Percentiles rank a stretch among this genome's conserved stretches.
These are phyloP conservation scores for Anguilla anguilla DNA, from an alignment of 2,797 vertebrate genomes.

Conservation along the genomic window DNA sequence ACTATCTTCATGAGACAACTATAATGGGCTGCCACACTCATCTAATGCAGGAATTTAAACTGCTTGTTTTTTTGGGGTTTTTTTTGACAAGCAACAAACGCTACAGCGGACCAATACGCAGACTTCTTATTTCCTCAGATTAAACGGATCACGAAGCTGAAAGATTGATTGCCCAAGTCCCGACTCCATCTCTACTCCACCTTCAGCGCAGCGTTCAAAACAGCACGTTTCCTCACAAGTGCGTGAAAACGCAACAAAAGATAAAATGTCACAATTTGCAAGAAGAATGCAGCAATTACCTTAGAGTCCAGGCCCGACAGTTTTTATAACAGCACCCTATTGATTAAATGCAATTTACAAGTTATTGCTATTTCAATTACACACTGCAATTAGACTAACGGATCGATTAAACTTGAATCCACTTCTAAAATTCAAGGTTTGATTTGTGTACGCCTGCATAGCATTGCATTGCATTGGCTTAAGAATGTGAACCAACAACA, in stretches of 20 bases:
- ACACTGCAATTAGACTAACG: neutral
- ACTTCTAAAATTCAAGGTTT: neutral
- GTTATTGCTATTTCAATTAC: constrained; percentile 15
- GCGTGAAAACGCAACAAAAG: neutral
- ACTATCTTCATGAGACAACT: neutral
- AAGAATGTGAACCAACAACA: neutral
- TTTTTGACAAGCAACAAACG: neutral
- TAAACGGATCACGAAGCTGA: neutral
- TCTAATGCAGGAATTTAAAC: neutral
- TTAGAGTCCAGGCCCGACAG: neutral
- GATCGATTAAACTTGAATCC: neutral
- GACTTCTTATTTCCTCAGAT: neutral
- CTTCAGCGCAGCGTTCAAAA: neutral
- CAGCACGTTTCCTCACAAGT: neutral
- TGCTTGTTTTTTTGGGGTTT: neutral
- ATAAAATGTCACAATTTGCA: neutral
- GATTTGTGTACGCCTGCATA: neutral
- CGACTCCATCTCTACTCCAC: neutral
- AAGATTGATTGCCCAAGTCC: neutral
- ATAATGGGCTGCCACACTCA: neutral
- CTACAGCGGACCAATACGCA: neutral
- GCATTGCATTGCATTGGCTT: neutral
- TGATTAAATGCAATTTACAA: constrained; percentile 19
- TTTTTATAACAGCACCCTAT: neutral
- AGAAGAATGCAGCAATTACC: constrained; percentile 11